Evolutionary conservation across 2,888 invertebrate species (phyloP).

Genomic region (Saturnia japonica): DNA sequence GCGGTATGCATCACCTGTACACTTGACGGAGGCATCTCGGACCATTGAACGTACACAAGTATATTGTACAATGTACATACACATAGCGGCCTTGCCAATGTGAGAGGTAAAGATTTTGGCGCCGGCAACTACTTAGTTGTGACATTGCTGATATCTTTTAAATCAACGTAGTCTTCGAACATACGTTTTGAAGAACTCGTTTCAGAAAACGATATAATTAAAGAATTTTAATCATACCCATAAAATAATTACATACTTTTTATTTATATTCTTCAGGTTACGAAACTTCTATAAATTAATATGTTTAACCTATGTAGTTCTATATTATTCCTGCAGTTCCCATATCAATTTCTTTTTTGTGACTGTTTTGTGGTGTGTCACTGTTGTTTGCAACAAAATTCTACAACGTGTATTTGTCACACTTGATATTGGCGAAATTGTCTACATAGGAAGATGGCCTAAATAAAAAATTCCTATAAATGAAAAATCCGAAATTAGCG

Average conservation of each 20-base stretch:
- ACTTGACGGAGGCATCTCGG: slow-evolving; percentile 35
- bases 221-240: background rate
- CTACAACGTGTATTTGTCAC: too few species aligned
- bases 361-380: too few species aligned
- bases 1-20: slow-evolving; percentile 51
- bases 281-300: background rate
- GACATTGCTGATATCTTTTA: slow-evolving; percentile 16
- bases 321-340: too few species aligned
- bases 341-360: too few species aligned
- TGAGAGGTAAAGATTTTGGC: slow-evolving; percentile 45
- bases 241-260: background rate
- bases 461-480: too few species aligned
- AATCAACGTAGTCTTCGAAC: background rate
- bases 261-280: background rate
- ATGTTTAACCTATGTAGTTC: too few species aligned
- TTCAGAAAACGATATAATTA: background rate
- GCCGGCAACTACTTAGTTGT: slow-evolving; percentile 33
- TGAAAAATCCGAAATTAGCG: too few species aligned
- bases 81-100: slow-evolving; percentile 40
- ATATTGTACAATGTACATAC: too few species aligned
- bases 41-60: slow-evolving; percentile 24
- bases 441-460: too few species aligned
- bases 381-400: too few species aligned
- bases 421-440: too few species aligned
- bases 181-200: background rate